Conservation (phyloP, 2,888 invertebrate species). For the Aphrophora alni region DNA sequence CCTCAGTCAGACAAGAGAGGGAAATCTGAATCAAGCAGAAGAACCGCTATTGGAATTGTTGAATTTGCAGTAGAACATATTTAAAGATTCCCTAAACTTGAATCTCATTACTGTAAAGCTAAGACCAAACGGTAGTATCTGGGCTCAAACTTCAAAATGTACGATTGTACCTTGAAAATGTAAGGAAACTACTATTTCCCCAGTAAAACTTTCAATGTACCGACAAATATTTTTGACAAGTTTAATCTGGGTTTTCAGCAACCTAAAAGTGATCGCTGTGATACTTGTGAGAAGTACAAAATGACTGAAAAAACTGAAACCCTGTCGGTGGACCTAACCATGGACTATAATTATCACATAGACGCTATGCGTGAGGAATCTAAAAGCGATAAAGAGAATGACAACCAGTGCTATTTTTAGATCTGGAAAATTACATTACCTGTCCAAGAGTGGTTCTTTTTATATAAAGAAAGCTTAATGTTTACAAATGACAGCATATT, state of each 20-base stretch:
- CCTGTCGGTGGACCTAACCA: slow-evolving; percentile 11
- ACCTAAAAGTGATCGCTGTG: slow-evolving; percentile 25
- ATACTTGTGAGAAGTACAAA: slow-evolving; percentile 17
- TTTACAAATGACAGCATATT: slow-evolving; percentile 16
- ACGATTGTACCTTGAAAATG: slow-evolving; percentile 18
- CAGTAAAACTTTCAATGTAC: slow-evolving; percentile 21
- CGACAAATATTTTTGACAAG: slow-evolving; percentile 19
- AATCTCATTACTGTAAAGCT: slow-evolving; percentile 17
- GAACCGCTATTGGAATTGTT: slow-evolving; percentile 16
- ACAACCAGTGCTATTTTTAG: slow-evolving; percentile 20
- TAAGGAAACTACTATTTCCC: slow-evolving; percentile 16
- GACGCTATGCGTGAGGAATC: slow-evolving; percentile 19
- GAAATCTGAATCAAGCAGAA: slow-evolving; percentile 7
- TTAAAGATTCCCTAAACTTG: slow-evolving; percentile 19
- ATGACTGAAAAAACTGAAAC: slow-evolving; percentile 16
- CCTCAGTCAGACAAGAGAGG: slow-evolving; percentile 28
- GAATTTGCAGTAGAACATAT: slow-evolving; percentile 18
- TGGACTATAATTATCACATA: slow-evolving; percentile 18
- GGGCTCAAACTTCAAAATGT: slow-evolving; percentile 18
- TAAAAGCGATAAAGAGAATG: slow-evolving; percentile 21
- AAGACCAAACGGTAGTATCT: slow-evolving; percentile 20
- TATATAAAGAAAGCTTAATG: slow-evolving; percentile 3
- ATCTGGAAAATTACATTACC: slow-evolving; percentile 18
- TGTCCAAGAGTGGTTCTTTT: slow-evolving; percentile 23
- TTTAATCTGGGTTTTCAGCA: no score